Base-by-base conservation (phyloP, 2,888 invertebrate genomes). In the Habrosyne pyritoides region DNA sequence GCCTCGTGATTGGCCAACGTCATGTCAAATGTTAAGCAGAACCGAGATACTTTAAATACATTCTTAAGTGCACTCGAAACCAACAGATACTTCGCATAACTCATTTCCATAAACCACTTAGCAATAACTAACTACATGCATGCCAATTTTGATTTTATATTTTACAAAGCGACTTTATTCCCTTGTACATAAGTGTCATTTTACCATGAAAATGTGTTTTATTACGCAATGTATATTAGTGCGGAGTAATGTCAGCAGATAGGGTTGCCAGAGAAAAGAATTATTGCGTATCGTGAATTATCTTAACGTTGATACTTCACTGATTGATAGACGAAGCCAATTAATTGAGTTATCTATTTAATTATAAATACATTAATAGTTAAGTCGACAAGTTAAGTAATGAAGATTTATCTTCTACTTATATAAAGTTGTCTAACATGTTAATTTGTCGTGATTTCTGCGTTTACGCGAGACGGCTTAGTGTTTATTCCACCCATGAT, bases 21-120 rank as follows among this genome's bases (percentile, higher is more conserved):
- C 50, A 50, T 21, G 28, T 50, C 50, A 28, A 50, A 28, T 21
- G 49, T 28, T 50, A 50, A 50, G 28, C 42, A 18, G 42, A 21
- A 10, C 10, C 30, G 28, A 8, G 24, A 49, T 26, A 50, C 21
- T 50, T 50, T 50, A n/a, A 28, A 50, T 50, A 21, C 50, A 50
- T 50, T 50, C 50, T 28, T 28, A 50, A 50, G 50, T 28, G 50
- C 21, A n/a, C 28, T 18, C 50, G 21, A 50, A 18, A 50, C 50
- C 26, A 48, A n/a, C 22, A 21, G 26, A 18, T 28, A 50, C 28
- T 30, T 50, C 30, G 28, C 28, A 22, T 50, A 21, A 49, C 49
- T 54, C 36, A 54, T 54, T 54, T 49, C 49, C 49, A 54, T 54
- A 54, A 54, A 54, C 30, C 48, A 54, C 33, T 54, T 26, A 18